These are phyloP conservation scores for Ryuthela nishihirai DNA, from an alignment of 2,888 invertebrate species.

Conservation along the genomic window DNA sequence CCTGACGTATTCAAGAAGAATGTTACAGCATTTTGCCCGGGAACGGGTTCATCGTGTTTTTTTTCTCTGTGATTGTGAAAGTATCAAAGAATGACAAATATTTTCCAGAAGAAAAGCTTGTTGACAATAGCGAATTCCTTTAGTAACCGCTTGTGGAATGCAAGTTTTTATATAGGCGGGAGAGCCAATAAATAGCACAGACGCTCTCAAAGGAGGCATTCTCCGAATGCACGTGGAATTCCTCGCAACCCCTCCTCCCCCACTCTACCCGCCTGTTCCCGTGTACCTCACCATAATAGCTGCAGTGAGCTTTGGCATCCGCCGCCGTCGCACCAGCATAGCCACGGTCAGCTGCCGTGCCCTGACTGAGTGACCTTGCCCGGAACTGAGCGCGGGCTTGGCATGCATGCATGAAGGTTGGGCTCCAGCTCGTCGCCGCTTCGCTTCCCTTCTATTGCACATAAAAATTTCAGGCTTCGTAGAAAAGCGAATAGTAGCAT, in stretches of 20 bases:
- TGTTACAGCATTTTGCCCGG: too few species aligned
- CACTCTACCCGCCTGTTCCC: slow-evolving; percentile 1
- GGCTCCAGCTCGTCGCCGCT: neutral
- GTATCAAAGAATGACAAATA: slow-evolving; percentile 3
- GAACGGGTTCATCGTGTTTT: too few species aligned
- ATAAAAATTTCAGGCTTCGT: too few species aligned
- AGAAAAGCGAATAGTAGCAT: too few species aligned
- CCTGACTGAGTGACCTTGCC: slow-evolving; percentile 12
- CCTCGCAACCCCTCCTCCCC: slow-evolving; percentile 5
- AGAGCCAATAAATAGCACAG: slow-evolving; percentile 9
- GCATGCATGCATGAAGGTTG: slow-evolving; percentile 9
- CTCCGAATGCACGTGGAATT: slow-evolving; percentile 7
- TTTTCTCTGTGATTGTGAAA: too few species aligned
- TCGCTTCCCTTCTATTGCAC: neutral
- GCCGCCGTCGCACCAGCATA: too few species aligned
- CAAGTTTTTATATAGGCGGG: neutral
- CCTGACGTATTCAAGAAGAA: too few species aligned
- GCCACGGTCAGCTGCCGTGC: slow-evolving; percentile 7
- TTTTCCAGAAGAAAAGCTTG: slow-evolving; percentile 3
- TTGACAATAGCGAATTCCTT: slow-evolving; percentile 6
- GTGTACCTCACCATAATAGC: slow-evolving; percentile 10
- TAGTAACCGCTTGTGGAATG: slow-evolving; percentile 1
- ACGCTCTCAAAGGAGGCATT: slow-evolving; percentile 6
- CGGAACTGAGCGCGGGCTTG: neutral
- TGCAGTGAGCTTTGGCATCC: slow-evolving; percentile 10